Evolutionary conservation across 2,888 invertebrate genomes (phyloP).

Genomic region (Scaptomyza polygonia): DNA sequence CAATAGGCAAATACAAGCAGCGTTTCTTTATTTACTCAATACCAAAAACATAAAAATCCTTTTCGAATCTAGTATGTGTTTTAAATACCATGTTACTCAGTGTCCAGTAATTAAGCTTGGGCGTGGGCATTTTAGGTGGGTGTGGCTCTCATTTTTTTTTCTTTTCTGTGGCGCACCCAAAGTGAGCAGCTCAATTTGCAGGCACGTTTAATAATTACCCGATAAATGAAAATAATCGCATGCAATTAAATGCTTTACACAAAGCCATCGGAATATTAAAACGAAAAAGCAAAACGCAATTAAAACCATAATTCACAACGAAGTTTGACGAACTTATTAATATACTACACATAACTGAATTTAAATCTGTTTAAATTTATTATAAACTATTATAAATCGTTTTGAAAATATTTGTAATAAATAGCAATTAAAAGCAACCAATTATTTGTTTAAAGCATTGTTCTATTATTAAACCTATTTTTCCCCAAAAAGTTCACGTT

Average conservation of each 20-base stretch:
- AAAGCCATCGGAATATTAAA: slow-evolving; percentile 2
- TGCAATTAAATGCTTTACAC: slow-evolving; percentile 30
- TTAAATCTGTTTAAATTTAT: not conserved
- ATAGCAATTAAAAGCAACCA: no score
- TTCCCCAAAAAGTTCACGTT: no score
- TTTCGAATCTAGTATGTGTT: not conserved
- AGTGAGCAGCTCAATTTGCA: slow-evolving; percentile 34
- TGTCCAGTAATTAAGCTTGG: slow-evolving; percentile 32
- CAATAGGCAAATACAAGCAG: slow-evolving; percentile 9
- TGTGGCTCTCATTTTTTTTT: not conserved
- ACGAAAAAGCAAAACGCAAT: not conserved
- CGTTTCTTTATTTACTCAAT: slow-evolving; percentile 7
- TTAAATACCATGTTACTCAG: not conserved
- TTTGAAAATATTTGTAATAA: no score
- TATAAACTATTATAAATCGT: no score
- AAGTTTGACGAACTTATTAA: not conserved
- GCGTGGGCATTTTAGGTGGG: slow-evolving; percentile 14
- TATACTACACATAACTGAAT: not conserved
- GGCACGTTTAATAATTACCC: slow-evolving; percentile 52
- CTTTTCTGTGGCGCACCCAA: slow-evolving; percentile 20
- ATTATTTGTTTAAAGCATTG: no score
- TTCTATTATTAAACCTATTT: no score
- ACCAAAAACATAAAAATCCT: not conserved
- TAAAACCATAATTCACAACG: not conserved
- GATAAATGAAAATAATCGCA: slow-evolving; percentile 48